Percentiles rank a stretch among this genome's conserved stretches.
These are phyloP conservation scores for Drosophila carrolli DNA, from an alignment of 1,140 invertebrate species.

Conservation along the genomic window DNA sequence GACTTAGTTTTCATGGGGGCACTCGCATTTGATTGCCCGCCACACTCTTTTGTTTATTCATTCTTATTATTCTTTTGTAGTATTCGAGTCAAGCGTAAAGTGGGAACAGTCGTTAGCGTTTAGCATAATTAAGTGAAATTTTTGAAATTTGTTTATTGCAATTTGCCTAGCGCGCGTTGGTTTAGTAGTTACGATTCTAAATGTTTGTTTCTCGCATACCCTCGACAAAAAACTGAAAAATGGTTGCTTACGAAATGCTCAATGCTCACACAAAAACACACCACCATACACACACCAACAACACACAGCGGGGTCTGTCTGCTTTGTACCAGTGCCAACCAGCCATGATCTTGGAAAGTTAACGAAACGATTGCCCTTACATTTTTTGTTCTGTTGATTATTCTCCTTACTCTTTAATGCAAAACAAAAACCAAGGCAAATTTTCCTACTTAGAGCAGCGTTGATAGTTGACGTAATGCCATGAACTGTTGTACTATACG, in stretches of 20 bases:
- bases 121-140: conserved; percentile 69
- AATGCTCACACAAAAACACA: conserved; percentile 58
- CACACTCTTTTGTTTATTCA: conserved; percentile 72
- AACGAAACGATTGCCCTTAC: conserved; percentile 38
- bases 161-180: conserved; percentile 65
- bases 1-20: conserved; percentile 57
- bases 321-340: conserved; percentile 70
- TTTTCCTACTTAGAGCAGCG: conserved; percentile 67
- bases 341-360: conserved; percentile 49
- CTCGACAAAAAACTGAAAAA: conserved; percentile 29
- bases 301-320: conserved; percentile 49
- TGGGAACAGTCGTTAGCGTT: conserved; percentile 70
- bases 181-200: conserved; percentile 67
- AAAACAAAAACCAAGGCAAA: conserved; percentile 42
- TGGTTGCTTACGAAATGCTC: conserved; percentile 68
- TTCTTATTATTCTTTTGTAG: conserved; percentile 58
- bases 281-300: conserved; percentile 13
- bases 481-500: conserved; percentile 72
- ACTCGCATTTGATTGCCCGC: conserved; percentile 27
- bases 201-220: conserved; percentile 46
- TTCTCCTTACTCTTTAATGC: conserved; percentile 25
- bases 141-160: conserved; percentile 77
- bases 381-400: conserved; percentile 44
- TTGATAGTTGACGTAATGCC: conserved; percentile 61
- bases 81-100: conserved; percentile 70